A percentile compares a stretch with the other conserved stretches of the same genome.
phyloP scores from a whole-genome alignment of 2,797 vertebrate genomes.

The Oreortyx pictus region DNA sequence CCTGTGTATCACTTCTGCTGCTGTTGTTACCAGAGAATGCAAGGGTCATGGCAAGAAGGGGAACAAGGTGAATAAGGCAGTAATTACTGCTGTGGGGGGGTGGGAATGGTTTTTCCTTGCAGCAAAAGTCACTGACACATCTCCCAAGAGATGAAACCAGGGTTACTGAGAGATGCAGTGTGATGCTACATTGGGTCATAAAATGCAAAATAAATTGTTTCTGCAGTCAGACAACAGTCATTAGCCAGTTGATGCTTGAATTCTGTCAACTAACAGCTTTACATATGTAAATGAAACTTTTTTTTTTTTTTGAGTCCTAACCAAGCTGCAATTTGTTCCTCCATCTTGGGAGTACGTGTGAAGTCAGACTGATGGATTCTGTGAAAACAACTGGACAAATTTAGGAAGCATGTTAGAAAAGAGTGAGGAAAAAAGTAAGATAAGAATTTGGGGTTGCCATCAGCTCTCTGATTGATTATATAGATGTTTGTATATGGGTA shows the following conservation, averaged over 20 bases:
- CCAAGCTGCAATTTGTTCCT: background rate
- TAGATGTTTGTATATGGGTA: background rate
- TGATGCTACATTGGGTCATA: background rate
- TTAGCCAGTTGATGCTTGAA: background rate
- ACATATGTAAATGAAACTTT: background rate
- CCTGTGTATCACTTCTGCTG: background rate
- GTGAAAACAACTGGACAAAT: background rate
- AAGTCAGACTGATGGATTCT: background rate
- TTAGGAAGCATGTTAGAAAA: background rate
- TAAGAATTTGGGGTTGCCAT: background rate
- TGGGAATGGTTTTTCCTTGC: background rate
- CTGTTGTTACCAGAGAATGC: background rate
- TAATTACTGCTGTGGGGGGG: background rate
- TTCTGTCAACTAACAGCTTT: background rate
- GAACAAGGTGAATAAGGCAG: background rate
- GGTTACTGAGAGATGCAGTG: background rate
- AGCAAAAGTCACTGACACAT: background rate
- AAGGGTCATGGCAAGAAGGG: background rate
- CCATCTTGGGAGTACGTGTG: background rate
- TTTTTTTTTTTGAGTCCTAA: background rate
- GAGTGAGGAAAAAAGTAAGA: background rate
- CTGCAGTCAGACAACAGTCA: background rate
- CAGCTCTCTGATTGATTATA: slow-evolving; percentile 1
- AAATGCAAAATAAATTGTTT: background rate
- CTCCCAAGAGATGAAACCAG: background rate